Conservation (phyloP, 2,113 vertebrate genomes). For the Ahaetulla prasina region DNA sequence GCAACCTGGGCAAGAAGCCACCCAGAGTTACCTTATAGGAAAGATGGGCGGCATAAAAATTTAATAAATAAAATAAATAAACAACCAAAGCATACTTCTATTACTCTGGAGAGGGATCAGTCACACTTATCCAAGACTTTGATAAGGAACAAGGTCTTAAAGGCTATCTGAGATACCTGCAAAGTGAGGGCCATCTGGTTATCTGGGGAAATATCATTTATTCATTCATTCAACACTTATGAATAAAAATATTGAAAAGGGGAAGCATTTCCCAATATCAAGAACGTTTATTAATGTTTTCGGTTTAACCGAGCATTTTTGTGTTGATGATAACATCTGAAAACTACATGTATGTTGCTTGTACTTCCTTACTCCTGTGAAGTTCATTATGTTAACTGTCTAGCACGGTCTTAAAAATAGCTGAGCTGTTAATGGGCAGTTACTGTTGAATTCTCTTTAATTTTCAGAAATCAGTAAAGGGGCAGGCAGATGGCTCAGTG, state of each 20-base stretch:
- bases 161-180: not conserved
- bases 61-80: not conserved
- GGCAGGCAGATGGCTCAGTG: not conserved
- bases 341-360: not conserved
- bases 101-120: not conserved
- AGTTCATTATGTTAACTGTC: not conserved
- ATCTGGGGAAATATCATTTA: not conserved
- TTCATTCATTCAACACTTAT: not conserved
- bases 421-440: not conserved
- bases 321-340: not conserved
- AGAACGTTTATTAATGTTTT: slow-evolving; percentile 10
- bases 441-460: not conserved
- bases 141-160: not conserved
- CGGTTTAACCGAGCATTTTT: not conserved
- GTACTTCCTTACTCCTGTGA: not conserved
- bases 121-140: not conserved
- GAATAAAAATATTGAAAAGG: not conserved
- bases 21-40: not conserved
- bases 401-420: not conserved
- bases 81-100: not conserved
- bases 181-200: not conserved
- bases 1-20: not conserved
- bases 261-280: not conserved
- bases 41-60: not conserved
- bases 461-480: not conserved